Evolutionary conservation across 2,113 vertebrate genomes (phyloP), one percentile per base, ranked within the genome.

Genomic region (Piaya cayana): DNA sequence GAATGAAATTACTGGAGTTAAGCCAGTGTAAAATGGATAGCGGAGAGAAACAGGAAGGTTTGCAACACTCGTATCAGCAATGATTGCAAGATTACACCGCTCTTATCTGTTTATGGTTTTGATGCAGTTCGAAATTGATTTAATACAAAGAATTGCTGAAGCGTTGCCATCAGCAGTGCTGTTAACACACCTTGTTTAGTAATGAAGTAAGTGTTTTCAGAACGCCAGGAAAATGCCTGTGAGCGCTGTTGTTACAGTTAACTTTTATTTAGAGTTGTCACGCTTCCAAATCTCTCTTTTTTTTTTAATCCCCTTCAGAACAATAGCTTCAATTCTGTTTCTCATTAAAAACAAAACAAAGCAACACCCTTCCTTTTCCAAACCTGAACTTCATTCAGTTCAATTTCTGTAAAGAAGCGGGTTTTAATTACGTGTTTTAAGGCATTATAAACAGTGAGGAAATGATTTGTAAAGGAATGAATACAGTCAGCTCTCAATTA

Each of bases 341-440:
- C 92, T 86, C 60, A 78, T 96, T 94, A 92, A 90, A 94, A 95
- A 63, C 87, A 91, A 96, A 96, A 89, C 84, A 96, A 89, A 96
- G 81, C 91, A 95, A 96, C 94, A 95, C 95, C 96, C 95, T 96
- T 97, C 96, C 95, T 86, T 60, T 96, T 96, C 91, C 85, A 88
- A 81, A 82, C 92, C 82, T 88, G 78, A 90, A 83, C 72, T 95
- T 95, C 84, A 89, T 96, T 96, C 91, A 92, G 87, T 80, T 91
- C n/a, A 9, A 1, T 63, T 87, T 94, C 83, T 88, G 8, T 77
- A 43, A 64, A 90, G 86, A 77, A 87, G 47, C 65, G 56, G 50
- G 59, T 75, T 92, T 94, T 92, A 95, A 87, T 97, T 83, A 37
- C 17, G 8, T 84, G 52, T 81, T 92, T 96, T 82, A 91, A 91